A percentile compares a stretch with the other conserved stretches of the same genome.
Conservation (phyloP, 2,888 invertebrate species). For the Argyra leucocephala region DNA sequence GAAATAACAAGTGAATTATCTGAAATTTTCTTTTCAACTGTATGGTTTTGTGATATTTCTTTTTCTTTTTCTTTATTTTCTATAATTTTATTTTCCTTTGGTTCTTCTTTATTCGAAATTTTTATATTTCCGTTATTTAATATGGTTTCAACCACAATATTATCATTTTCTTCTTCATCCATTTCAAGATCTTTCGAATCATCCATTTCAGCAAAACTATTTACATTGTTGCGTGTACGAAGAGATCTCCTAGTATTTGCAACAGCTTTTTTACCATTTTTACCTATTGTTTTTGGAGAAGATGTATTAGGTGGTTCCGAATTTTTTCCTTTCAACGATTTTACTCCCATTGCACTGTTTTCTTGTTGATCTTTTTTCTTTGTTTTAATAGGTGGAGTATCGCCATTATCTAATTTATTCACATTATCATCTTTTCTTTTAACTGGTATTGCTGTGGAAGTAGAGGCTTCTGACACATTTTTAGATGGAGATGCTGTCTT, state of each 20-base stretch:
- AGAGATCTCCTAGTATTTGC: constrained; percentile 41
- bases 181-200: constrained; percentile 15
- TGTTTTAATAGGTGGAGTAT: neutral
- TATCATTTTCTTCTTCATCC: constrained; percentile 15
- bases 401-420: neutral
- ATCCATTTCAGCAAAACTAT: constrained; percentile 38
- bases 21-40: constrained; percentile 14
- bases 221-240: constrained; percentile 63
- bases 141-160: constrained; percentile 24
- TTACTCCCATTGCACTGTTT: neutral
- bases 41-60: constrained; percentile 22
- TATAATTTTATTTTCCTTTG: constrained; percentile 19
- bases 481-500: neutral
- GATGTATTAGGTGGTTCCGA: neutral
- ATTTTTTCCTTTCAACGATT: neutral
- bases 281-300: neutral
- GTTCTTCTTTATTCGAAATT: constrained; percentile 15
- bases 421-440: neutral
- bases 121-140: constrained; percentile 10
- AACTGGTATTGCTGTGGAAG: neutral
- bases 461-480: neutral
- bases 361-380: neutral
- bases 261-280: neutral
- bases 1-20: neutral
- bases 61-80: constrained; percentile 23